Conservation (phyloP, 92 coral and sea anemone genomes). For the Desmophyllum pertusum region DNA sequence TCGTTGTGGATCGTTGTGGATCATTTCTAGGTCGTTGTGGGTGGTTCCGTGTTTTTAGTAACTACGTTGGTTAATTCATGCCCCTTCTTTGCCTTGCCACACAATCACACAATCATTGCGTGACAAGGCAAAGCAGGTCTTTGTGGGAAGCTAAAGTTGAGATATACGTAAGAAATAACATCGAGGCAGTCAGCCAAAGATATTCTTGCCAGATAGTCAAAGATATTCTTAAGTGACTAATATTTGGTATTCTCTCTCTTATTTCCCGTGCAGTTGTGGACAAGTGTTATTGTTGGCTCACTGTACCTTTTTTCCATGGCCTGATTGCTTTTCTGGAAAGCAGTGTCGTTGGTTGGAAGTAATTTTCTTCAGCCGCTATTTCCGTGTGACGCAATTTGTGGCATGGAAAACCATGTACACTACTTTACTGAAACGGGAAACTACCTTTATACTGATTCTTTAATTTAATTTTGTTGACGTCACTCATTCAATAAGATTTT, state of each 20-base stretch:
- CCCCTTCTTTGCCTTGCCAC: too few relatives aligned
- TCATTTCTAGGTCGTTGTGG: too few relatives aligned
- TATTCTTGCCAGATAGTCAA: too few relatives aligned
- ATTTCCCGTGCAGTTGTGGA: constrained; percentile 74
- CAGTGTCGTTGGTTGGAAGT: constrained; percentile 87
- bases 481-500: too few relatives aligned
- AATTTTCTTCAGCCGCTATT: neutral
- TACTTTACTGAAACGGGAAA: neutral
- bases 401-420: neutral
- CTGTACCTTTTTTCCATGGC: constrained; percentile 81
- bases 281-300: constrained; percentile 71
- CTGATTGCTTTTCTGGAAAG: constrained; percentile 94
- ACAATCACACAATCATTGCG: too few relatives aligned
- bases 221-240: neutral
- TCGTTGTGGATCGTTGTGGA: too few relatives aligned
- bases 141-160: neutral
- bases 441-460: neutral
- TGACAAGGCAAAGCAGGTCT: neutral
- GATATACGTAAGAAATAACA: neutral
- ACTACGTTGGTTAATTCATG: too few relatives aligned
- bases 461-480: neutral
- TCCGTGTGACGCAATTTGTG: neutral
- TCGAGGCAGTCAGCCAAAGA: too few relatives aligned
- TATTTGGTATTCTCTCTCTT: neutral
- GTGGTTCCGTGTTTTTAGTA: too few relatives aligned